Evolutionary conservation across 2,113 vertebrate species (phyloP).

Genomic region (Phasianus colchicus): DNA sequence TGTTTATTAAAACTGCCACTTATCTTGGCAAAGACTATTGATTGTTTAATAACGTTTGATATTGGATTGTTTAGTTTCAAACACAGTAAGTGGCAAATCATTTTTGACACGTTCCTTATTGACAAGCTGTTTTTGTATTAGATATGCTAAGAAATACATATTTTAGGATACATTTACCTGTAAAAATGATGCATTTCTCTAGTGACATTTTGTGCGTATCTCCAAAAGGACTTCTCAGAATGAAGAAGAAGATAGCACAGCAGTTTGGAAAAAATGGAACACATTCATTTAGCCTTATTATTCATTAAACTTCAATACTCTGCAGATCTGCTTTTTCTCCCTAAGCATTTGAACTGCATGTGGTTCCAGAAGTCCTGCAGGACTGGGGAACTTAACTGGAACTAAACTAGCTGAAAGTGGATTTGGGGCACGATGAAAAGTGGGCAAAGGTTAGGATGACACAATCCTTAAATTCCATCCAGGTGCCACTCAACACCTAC

Average conservation of each 20-base stretch:
- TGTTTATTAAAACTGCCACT: not conserved
- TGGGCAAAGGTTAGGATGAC: not conserved
- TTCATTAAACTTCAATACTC: constrained; percentile 16
- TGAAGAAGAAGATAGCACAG: constrained; percentile 8
- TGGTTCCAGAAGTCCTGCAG: not conserved
- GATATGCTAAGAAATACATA: not conserved
- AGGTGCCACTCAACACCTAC: not conserved
- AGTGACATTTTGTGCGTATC: not conserved
- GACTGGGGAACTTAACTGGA: not conserved
- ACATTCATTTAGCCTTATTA: constrained; percentile 26
- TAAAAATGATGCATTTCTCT: not conserved
- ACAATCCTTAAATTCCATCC: not conserved
- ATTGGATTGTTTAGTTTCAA: not conserved
- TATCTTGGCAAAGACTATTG: not conserved
- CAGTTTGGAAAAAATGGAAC: not conserved
- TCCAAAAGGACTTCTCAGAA: not conserved
- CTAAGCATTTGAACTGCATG: constrained; percentile 16
- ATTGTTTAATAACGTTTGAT: not conserved
- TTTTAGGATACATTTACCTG: not conserved
- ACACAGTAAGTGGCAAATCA: not conserved
- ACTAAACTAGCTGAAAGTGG: not conserved
- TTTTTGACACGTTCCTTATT: not conserved
- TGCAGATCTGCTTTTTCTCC: not conserved
- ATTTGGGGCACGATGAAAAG: not conserved
- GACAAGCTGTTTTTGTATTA: not conserved